Evolutionary conservation across 1,140 invertebrate species (phyloP).

Genomic region (Nasonia longicornis): DNA sequence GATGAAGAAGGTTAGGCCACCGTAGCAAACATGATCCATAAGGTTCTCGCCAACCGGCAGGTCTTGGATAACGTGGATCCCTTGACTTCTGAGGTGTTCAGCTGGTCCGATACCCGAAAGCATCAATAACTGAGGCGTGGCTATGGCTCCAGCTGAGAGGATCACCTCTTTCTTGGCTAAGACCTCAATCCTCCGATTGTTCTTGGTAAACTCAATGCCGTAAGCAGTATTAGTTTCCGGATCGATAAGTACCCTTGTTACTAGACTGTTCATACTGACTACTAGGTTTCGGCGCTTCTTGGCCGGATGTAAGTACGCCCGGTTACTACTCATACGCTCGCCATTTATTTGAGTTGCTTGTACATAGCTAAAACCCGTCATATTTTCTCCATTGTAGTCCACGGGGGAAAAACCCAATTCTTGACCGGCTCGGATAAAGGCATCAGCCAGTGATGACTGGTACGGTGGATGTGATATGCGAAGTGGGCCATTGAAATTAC

Average conservation of each 20-base stretch:
- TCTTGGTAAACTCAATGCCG: slow-evolving; percentile 46
- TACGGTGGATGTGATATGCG: neutral
- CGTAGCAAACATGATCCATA: slow-evolving; percentile 65
- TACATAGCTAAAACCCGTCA: slow-evolving; percentile 70
- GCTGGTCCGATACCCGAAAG: slow-evolving; percentile 75
- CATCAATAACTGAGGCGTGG: slow-evolving; percentile 80
- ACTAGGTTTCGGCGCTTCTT: slow-evolving; percentile 76
- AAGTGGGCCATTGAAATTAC: neutral
- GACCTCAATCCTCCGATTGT: slow-evolving; percentile 48
- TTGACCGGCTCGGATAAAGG: neutral
- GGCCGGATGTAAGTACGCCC: slow-evolving; percentile 77
- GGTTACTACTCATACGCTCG: slow-evolving; percentile 75
- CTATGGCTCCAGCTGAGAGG: slow-evolving; percentile 77
- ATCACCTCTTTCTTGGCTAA: slow-evolving; percentile 73
- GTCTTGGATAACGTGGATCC: slow-evolving; percentile 63
- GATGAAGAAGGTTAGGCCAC: neutral
- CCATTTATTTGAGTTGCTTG: slow-evolving; percentile 73
- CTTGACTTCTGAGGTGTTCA: slow-evolving; percentile 68
- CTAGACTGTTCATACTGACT: slow-evolving; percentile 76
- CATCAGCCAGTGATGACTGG: neutral
- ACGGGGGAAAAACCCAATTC: slow-evolving; percentile 6
- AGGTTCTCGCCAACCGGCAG: slow-evolving; percentile 73
- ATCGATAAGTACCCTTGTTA: slow-evolving; percentile 72
- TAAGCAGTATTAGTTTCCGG: slow-evolving; percentile 45
- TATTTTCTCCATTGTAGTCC: slow-evolving; percentile 43